A percentile compares a stretch with the other conserved stretches of the same genome.
phyloP scores from a whole-genome alignment of 53 echinoderm and acorn worm genomes.

The Stichopus horrens region DNA sequence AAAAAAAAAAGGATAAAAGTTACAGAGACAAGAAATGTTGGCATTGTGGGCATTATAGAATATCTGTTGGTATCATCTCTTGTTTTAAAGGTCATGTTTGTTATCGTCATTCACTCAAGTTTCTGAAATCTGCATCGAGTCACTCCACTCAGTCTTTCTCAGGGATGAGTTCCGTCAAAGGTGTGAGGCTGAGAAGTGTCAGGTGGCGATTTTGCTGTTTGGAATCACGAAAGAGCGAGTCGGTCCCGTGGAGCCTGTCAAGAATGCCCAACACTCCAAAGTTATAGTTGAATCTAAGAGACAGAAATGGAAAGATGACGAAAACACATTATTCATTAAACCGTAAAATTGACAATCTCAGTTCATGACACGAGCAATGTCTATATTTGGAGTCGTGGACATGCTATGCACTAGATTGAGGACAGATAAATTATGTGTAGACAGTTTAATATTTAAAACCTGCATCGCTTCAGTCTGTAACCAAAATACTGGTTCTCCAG shows the following conservation, averaged over 20 bases:
- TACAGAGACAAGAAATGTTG: not conserved
- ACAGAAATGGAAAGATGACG: not conserved
- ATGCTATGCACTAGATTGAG: too few species aligned
- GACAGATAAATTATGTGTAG: too few species aligned
- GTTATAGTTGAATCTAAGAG: constrained; percentile 68
- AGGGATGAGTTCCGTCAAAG: constrained; percentile 58
- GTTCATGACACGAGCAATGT: too few species aligned
- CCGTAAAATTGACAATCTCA: not conserved
- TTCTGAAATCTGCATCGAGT: not conserved
- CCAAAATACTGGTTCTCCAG: too few species aligned
- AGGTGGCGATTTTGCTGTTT: constrained; percentile 72
- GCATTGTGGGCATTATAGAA: not conserved
- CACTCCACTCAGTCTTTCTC: constrained; percentile 15
- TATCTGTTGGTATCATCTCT: not conserved
- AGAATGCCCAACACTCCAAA: constrained; percentile 73
- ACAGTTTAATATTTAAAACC: too few species aligned
- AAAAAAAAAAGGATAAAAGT: too few species aligned
- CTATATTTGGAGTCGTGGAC: too few species aligned
- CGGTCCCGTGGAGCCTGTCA: constrained; percentile 79
- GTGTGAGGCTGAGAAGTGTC: constrained; percentile 56
- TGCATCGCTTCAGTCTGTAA: too few species aligned
- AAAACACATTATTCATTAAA: not conserved
- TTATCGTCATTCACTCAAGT: not conserved
- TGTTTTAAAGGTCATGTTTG: not conserved
- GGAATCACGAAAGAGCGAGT: constrained; percentile 66